Percentiles rank a stretch among this genome's conserved stretches.
These are phyloP conservation scores for Eumacrocentrus americanus DNA, from an alignment of 2,888 invertebrate genomes.

Conservation along the genomic window DNA sequence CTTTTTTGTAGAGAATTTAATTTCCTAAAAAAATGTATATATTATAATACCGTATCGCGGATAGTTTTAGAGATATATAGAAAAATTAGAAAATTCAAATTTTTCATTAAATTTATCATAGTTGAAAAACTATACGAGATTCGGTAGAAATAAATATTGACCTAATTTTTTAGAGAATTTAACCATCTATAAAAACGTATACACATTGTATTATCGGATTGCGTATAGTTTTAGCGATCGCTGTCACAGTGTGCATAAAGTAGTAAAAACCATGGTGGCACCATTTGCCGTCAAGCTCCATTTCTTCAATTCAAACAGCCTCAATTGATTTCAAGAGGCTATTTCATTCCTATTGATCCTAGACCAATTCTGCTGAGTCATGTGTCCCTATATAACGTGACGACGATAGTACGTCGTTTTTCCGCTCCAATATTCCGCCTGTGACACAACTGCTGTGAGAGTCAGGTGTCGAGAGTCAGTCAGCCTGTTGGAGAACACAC, in stretches of 20 bases:
- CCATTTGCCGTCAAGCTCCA: neutral
- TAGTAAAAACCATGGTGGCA: neutral
- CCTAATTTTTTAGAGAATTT: neutral
- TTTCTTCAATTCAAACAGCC: neutral
- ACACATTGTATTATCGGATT: neutral
- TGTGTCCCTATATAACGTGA: neutral
- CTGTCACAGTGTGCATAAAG: neutral
- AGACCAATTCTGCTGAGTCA: slow-evolving; percentile 1
- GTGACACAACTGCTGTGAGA: slow-evolving; percentile 14
- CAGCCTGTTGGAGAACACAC: neutral
- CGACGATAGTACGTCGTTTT: slow-evolving; percentile 9
- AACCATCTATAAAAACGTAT: neutral
- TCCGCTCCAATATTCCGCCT: slow-evolving; percentile 10
- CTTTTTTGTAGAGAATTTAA: too few relatives aligned
- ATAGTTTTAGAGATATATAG: too few relatives aligned
- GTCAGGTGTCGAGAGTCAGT: slow-evolving; percentile 11
- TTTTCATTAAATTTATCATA: neutral
- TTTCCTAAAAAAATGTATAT: too few relatives aligned
- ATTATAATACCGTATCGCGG: too few relatives aligned
- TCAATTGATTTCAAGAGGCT: neutral
- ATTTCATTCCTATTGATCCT: neutral
- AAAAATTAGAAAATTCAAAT: too few relatives aligned
- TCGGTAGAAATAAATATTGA: neutral
- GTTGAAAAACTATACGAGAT: neutral
- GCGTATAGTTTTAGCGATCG: too few relatives aligned